These are phyloP conservation scores for Ophion obscuratus DNA, from an alignment of 2,888 invertebrate genomes.

Conservation along the genomic window DNA sequence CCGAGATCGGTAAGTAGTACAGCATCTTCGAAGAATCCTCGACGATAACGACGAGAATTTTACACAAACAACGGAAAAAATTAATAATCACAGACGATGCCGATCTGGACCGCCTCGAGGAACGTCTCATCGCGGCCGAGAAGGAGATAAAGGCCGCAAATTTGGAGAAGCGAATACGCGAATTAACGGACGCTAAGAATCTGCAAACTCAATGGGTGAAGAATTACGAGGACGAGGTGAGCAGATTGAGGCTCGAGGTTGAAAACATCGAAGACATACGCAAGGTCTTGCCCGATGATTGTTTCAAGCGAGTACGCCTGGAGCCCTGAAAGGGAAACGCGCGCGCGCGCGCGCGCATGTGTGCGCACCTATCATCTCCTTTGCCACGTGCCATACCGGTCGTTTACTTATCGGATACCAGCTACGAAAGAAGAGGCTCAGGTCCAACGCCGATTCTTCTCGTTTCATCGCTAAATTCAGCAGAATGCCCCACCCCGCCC, in stretches of 20 bases:
- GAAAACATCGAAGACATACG: slow-evolving; percentile 93
- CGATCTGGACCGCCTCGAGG: slow-evolving; percentile 88
- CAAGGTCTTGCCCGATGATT: slow-evolving; percentile 91
- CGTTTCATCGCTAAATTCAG: slow-evolving; percentile 55
- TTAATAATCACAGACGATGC: slow-evolving; percentile 84
- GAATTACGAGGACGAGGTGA: slow-evolving; percentile 91
- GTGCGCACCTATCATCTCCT: background rate
- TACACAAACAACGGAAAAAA: background rate
- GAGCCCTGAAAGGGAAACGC: slow-evolving; percentile 86
- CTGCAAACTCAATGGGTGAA: slow-evolving; percentile 89
- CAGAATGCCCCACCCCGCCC: background rate
- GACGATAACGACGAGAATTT: background rate
- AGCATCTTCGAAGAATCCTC: background rate
- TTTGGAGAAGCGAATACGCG: slow-evolving; percentile 90
- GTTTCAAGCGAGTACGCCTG: slow-evolving; percentile 91
- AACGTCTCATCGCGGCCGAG: slow-evolving; percentile 89
- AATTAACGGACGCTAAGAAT: slow-evolving; percentile 88
- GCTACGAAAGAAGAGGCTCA: slow-evolving; percentile 21
- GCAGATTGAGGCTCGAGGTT: slow-evolving; percentile 90
- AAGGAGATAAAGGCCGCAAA: slow-evolving; percentile 89
- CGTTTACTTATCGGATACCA: slow-evolving; percentile 52
- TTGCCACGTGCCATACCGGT: slow-evolving; percentile 65
- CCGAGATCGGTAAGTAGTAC: slow-evolving; percentile 86
- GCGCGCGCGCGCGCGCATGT: slow-evolving; percentile 77
- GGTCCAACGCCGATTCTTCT: slow-evolving; percentile 20